A percentile compares a stretch with the other conserved stretches of the same genome.
phyloP scores from a whole-genome alignment of 1,140 invertebrate genomes.

The Choristoneura fumiferana region DNA sequence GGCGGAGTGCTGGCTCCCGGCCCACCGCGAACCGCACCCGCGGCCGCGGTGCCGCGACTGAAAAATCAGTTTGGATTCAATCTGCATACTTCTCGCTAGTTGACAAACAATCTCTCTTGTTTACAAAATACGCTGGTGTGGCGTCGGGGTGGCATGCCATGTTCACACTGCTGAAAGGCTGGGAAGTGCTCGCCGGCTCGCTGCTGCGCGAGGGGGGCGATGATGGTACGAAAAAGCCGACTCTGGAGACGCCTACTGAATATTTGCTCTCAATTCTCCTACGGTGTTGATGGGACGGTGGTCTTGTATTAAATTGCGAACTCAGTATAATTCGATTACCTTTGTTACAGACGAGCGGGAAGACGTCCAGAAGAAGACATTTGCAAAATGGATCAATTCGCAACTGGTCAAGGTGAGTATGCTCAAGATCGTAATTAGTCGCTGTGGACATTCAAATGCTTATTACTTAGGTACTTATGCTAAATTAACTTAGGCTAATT shows the following conservation, averaged over 20 bases:
- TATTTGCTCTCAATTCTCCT: neutral
- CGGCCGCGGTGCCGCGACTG: neutral
- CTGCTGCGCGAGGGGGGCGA: neutral
- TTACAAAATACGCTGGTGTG: neutral
- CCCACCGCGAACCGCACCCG: neutral
- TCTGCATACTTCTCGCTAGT: neutral
- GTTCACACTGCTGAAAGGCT: slow-evolving; percentile 6
- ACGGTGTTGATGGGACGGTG: too few relatives aligned
- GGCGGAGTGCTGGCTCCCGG: neutral
- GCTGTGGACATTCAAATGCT: too few relatives aligned
- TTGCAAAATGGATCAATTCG: slow-evolving; percentile 97
- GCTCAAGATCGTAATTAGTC: neutral
- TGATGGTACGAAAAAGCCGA: neutral
- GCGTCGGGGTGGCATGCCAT: neutral
- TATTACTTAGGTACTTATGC: too few relatives aligned
- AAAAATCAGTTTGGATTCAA: too few relatives aligned
- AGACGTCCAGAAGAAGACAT: slow-evolving; percentile 96
- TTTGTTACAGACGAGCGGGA: slow-evolving; percentile 89
- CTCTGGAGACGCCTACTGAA: neutral
- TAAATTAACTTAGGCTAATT: too few relatives aligned
- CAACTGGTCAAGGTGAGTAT: slow-evolving; percentile 87
- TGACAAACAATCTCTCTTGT: neutral
- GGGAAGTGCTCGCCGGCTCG: slow-evolving; percentile 3
- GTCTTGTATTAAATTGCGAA: too few relatives aligned
- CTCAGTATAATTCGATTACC: slow-evolving; percentile 10